These are phyloP conservation scores for Bombus balteatus DNA, from an alignment of 1,140 invertebrate species.

Conservation along the genomic window DNA sequence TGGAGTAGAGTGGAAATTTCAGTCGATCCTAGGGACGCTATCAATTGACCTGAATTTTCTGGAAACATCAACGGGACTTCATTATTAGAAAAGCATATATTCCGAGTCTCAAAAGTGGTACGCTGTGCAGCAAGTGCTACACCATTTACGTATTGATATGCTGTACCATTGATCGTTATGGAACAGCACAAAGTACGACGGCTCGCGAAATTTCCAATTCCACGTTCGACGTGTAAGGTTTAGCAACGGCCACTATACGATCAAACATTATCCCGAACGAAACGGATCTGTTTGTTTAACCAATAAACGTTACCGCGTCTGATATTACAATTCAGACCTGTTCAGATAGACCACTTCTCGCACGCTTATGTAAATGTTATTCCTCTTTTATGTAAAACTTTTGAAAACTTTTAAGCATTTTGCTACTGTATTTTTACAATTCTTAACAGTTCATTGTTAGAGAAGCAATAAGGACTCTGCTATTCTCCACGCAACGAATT, in stretches of 20 bases:
- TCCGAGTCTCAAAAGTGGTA: not conserved
- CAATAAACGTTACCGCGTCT: not conserved
- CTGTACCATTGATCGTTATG: constrained; percentile 32
- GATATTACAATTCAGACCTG: not conserved
- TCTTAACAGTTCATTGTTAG: no score
- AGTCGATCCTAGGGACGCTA: not conserved
- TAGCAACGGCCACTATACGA: not conserved
- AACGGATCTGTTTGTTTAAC: not conserved
- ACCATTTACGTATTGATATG: constrained; percentile 26
- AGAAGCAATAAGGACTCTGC: no score
- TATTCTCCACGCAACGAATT: no score
- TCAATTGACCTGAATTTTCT: not conserved
- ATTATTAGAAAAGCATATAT: constrained; percentile 26
- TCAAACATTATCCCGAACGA: not conserved
- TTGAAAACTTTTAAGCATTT: not conserved
- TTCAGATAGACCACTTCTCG: not conserved
- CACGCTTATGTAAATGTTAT: not conserved
- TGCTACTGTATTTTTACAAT: no score
- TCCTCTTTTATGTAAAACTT: not conserved
- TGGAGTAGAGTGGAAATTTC: not conserved
- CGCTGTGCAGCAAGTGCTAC: constrained; percentile 4
- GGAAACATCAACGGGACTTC: not conserved
- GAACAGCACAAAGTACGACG: not conserved
- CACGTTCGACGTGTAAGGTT: not conserved
- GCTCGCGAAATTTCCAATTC: constrained; percentile 35